Conservation (phyloP, 2,113 vertebrate species). For the Morone saxatilis region DNA sequence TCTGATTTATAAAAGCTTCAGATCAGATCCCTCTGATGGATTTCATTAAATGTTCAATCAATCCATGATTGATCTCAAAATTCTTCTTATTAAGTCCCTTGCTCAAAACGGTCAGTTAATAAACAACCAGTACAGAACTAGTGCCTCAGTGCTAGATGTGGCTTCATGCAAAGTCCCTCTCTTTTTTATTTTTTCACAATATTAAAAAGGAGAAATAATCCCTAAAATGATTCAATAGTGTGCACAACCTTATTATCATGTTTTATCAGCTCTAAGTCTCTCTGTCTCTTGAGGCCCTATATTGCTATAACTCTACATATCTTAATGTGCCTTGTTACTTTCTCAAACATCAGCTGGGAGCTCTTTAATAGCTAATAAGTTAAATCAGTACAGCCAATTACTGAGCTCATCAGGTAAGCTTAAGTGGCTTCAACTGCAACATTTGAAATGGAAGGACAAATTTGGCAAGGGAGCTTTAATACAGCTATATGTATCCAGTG, state of each 20-base stretch:
- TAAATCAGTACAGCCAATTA: slow-evolving; percentile 55
- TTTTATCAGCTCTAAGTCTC: slow-evolving; percentile 30
- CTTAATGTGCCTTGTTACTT: slow-evolving; percentile 33
- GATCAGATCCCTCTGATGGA: slow-evolving; percentile 51
- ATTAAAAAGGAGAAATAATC: slow-evolving; percentile 11
- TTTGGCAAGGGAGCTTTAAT: slow-evolving; percentile 21
- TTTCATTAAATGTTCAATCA: slow-evolving; percentile 75
- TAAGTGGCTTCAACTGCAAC: slow-evolving; percentile 29
- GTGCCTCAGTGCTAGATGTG: not conserved
- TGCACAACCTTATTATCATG: slow-evolving; percentile 14
- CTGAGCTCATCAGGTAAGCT: slow-evolving; percentile 35
- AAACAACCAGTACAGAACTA: slow-evolving; percentile 39
- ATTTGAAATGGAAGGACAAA: slow-evolving; percentile 15
- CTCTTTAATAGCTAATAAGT: slow-evolving; percentile 42
- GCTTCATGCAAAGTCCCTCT: not conserved
- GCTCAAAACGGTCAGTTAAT: slow-evolving; percentile 63
- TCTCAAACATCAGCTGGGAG: slow-evolving; percentile 42
- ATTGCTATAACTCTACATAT: slow-evolving; percentile 24
- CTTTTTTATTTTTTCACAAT: not conserved
- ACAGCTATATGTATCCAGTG: slow-evolving; percentile 16
- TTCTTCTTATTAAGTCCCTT: slow-evolving; percentile 45
- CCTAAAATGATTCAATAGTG: slow-evolving; percentile 4
- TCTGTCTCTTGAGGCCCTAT: not conserved
- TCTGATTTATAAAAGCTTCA: slow-evolving; percentile 54
- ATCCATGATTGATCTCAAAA: slow-evolving; percentile 65